Evolutionary conservation across 2,113 vertebrate genomes (phyloP), one percentile per base, ranked within the genome.

Genomic region (Oplegnathus fasciatus): DNA sequence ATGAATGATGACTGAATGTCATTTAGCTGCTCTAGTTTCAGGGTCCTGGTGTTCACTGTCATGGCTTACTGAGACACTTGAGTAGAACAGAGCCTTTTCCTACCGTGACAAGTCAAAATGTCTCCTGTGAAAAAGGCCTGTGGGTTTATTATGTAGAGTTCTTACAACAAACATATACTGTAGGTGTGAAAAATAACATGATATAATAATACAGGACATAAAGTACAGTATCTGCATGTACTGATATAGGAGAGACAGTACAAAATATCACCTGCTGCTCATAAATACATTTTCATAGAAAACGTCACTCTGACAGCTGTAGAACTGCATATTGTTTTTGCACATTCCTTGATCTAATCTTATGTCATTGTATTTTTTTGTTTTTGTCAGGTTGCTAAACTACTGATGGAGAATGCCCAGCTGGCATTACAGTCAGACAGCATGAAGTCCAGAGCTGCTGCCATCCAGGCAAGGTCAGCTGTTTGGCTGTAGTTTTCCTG

Each of bases 381-480:
- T 80, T 30, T 81, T 78, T 85, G 70, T 48, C 91, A 96, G 96
- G 94, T 96, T 57, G 87, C 85, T 46, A 87, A 83, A 64, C 81
- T 94, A 0, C 72, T 95, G 46, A 75, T 93, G 79, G 94, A 95
- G 88, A 96, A 96, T 4, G 91, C 94, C 40, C 84, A 93, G 30
- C 87, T 96, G 86, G 91, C 90, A 15, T 70, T 95, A 60, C 90
- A 91, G 78, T 95, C 91, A n/a, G 93, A 96, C 84, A 88, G 30
- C 78, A 90, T 93, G 86, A 94, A 87, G 58, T 92, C 83, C 83
- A 91, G 76, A 76, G 92, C 94, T 32, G 75, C 88, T 28, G 72
- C 75, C 26, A 85, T 96, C 80, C 92, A 92, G 75, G 85, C 87
- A 91, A 95, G 95, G 96, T 96, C 82, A 85, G 93, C 84, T 78